Evolutionary conservation across 1,140 invertebrate species (phyloP), one percentile per base, ranked within the genome.

Genomic region (Monochamus saltuarius): DNA sequence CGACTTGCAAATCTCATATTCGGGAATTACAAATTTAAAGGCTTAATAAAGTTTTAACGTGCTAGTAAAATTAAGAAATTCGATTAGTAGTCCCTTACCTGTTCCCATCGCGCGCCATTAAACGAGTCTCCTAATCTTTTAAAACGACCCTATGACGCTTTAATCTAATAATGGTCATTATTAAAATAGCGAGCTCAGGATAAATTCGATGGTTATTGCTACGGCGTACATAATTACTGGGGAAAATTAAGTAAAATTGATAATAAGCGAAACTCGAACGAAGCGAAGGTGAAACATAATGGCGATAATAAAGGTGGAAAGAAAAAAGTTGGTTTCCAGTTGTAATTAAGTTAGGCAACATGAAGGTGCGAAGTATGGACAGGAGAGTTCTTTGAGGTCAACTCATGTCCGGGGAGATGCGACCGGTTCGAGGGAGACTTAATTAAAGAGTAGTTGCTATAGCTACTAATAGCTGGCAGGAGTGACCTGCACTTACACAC

Each of bases 141-240:
- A 69, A 70, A 72, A 64, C 70, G 64, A 66, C 56, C 64, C 66
- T 56, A 60, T 67, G 68, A 70, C 60, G 66, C 65, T 59, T 67
- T 72, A 72, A 72, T 72, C 70, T 70, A 72, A 72, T 72, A 72
- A 70, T 61, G 68, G 67, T 72, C 68, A 72, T 72, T 67, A 70
- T 72, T 70, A 72, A 72, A 72, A 70, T 65, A 58, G 69, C 64
- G 59, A 69, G 59, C 66, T 59, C 57, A 46, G 67, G 69, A 71
- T 71, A 68, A 68, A 70, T 72, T 68, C 66, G 59, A 72, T 61
- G 70, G 70, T 72, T 72, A 72, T 72, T 70, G 68, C 70, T 70
- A 72, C 64, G 54, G 59, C 64, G 53, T 62, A 65, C 59, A 62
- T 71, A 71, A 71, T 71, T 71, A 71, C 67, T 59, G 45, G 53